Evolutionary conservation across 2,797 vertebrate species (phyloP).

Genomic region (Leucoraja ocellata): DNA sequence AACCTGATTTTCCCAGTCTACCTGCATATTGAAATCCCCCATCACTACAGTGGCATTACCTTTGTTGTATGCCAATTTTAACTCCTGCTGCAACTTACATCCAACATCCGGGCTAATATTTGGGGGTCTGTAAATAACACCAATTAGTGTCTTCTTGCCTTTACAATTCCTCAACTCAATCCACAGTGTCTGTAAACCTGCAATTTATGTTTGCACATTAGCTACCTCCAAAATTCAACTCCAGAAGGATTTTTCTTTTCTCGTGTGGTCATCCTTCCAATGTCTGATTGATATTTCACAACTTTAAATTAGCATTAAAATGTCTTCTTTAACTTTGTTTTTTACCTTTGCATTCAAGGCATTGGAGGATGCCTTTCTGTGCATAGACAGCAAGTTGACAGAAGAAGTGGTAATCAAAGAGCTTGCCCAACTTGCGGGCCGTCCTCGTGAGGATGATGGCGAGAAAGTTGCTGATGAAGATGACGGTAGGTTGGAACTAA

Average conservation of each 20-base stretch:
- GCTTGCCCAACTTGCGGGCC: conserved; percentile 83
- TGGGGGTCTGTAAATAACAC: too few species aligned
- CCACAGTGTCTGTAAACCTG: neutral
- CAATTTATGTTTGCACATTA: neutral
- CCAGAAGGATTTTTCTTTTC: neutral
- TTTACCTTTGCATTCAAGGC: conserved; percentile 60
- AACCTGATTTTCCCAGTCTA: too few species aligned
- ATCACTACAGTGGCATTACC: too few species aligned
- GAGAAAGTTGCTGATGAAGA: conserved; percentile 93
- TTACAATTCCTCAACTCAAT: too few species aligned
- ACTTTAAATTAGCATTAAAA: neutral
- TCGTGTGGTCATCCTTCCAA: neutral
- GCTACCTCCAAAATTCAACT: neutral
- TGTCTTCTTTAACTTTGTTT: neutral
- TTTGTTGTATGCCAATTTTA: too few species aligned
- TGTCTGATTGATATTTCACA: neutral
- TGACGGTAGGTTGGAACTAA: conserved; percentile 65
- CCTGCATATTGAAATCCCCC: too few species aligned
- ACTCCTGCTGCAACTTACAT: too few species aligned
- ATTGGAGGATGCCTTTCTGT: conserved; percentile 89
- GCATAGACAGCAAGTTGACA: conserved; percentile 84
- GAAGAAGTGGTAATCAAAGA: conserved; percentile 92
- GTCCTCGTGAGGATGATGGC: conserved; percentile 73
- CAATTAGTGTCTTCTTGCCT: too few species aligned
- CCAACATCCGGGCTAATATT: too few species aligned